phyloP scores from a whole-genome alignment of 30 jellyfish, hydroid and myxozoan genomes.

The Hydra vulgaris region DNA sequence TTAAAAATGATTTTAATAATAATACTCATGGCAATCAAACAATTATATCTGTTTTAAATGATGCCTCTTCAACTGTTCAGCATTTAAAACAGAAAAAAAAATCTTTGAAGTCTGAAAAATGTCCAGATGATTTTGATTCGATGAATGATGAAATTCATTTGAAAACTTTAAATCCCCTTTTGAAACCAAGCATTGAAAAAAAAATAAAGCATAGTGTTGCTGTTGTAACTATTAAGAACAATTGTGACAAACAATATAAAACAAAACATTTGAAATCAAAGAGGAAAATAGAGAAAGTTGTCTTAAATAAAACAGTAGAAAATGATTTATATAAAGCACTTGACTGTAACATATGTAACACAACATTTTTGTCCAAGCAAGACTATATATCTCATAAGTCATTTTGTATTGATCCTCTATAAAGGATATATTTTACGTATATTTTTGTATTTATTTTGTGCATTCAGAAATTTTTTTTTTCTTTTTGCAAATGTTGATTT shows the following conservation, averaged over 20 bases:
- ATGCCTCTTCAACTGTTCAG: neutral
- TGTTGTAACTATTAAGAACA: neutral
- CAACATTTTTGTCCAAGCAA: constrained; percentile 15
- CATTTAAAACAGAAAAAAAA: neutral
- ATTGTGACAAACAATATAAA: neutral
- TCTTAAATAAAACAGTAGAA: neutral
- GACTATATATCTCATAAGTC: constrained; percentile 26
- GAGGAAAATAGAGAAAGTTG: neutral
- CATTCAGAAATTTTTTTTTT: neutral
- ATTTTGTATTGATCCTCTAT: constrained; percentile 14
- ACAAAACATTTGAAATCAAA: neutral
- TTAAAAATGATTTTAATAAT: neutral
- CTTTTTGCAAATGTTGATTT: neutral
- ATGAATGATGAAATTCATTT: neutral
- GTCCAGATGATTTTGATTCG: neutral
- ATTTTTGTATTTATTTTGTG: neutral
- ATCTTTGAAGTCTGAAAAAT: neutral
- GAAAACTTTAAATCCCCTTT: neutral
- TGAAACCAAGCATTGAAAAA: neutral
- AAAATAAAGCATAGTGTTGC: neutral
- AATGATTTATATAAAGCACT: constrained; percentile 14
- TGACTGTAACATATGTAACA: constrained; percentile 23
- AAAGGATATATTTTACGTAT: neutral
- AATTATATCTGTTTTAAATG: neutral
- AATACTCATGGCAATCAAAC: neutral